A percentile compares a stretch with the other conserved stretches of the same genome.
These are phyloP conservation scores for Charina bottae DNA, from an alignment of 2,113 vertebrate genomes.

Conservation along the genomic window DNA sequence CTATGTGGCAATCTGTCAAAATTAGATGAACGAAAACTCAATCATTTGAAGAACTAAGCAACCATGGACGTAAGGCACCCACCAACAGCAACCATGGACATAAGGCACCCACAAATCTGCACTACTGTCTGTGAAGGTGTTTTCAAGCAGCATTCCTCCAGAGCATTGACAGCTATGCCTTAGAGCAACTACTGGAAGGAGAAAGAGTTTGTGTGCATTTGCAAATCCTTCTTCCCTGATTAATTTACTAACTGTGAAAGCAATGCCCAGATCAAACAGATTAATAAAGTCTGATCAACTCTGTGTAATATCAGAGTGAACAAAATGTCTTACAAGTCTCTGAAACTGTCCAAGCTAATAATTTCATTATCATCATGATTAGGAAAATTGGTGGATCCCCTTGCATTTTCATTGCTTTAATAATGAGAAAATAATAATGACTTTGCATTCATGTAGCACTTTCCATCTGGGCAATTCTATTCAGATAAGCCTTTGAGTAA, in stretches of 20 bases:
- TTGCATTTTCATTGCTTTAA: slow-evolving; percentile 9
- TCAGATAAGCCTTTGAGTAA: slow-evolving; percentile 28
- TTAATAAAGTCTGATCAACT: not conserved
- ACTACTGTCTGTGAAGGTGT: not conserved
- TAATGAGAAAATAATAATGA: slow-evolving; percentile 34
- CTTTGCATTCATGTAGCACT: not conserved
- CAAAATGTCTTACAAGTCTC: not conserved
- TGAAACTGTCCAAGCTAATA: slow-evolving; percentile 2
- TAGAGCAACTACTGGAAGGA: not conserved
- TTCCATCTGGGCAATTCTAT: not conserved
- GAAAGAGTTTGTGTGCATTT: not conserved
- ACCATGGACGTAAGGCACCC: not conserved
- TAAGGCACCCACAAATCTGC: not conserved
- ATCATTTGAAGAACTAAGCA: not conserved
- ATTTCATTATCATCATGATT: not conserved
- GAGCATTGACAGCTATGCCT: not conserved
- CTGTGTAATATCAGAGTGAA: not conserved
- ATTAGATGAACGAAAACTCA: not conserved
- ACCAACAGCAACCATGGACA: not conserved
- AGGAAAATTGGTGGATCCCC: not conserved
- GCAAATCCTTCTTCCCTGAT: not conserved
- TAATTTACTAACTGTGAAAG: slow-evolving; percentile 8
- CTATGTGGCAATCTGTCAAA: not conserved
- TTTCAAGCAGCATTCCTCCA: not conserved
- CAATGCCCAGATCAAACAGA: not conserved